Conservation (phyloP, 2,888 invertebrate species). For the Lypha dubia region DNA sequence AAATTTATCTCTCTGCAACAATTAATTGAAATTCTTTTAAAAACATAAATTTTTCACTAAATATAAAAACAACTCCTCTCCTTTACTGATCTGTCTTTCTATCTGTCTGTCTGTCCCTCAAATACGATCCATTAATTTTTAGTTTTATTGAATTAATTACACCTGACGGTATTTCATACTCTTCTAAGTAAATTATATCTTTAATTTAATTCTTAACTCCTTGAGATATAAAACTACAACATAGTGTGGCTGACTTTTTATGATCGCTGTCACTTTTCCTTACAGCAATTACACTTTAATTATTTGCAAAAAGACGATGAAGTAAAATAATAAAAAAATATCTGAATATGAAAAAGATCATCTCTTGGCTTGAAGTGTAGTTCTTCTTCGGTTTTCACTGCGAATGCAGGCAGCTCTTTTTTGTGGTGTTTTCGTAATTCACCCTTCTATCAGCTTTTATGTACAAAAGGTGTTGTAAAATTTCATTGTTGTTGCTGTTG, state of each 20-base stretch:
- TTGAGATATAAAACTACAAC: constrained; percentile 21
- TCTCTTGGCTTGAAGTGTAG: background rate
- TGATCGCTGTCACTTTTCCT: constrained; percentile 54
- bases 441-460: constrained; percentile 48
- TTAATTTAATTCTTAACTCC: background rate
- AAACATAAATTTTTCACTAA: background rate
- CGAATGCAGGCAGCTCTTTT: background rate
- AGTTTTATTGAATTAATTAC: constrained; percentile 67
- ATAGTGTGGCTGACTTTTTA: constrained; percentile 15
- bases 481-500: constrained; percentile 27
- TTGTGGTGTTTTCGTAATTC: background rate
- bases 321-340: background rate
- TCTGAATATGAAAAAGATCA: constrained; percentile 5
- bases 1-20: background rate
- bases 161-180: constrained; percentile 32
- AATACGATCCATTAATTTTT: constrained; percentile 35
- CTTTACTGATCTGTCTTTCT: constrained; percentile 18
- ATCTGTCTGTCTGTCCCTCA: constrained; percentile 21
- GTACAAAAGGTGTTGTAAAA: constrained; percentile 65
- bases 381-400: background rate
- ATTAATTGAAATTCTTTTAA: no score
- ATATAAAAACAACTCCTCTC: background rate
- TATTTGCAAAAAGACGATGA: constrained; percentile 28
- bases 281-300: constrained; percentile 58
- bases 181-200: background rate